These are phyloP conservation scores for Neolamprologus brichardi DNA, from an alignment of 2,113 vertebrate genomes.

Conservation along the genomic window DNA sequence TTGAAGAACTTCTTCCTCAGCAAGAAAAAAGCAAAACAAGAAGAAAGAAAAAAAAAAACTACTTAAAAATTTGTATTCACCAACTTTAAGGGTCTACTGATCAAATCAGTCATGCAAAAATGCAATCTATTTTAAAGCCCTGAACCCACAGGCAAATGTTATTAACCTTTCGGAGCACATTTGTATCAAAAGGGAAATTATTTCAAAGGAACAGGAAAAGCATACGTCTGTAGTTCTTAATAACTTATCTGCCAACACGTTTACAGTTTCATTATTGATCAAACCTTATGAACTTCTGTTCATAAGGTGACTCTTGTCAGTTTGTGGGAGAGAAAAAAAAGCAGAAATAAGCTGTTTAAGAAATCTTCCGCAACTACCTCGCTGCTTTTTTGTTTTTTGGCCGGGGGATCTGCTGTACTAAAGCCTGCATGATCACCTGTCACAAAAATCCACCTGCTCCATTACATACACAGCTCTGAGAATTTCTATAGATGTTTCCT, in stretches of 20 bases:
- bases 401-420: neutral
- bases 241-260: neutral
- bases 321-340: neutral
- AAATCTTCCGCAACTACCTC: neutral
- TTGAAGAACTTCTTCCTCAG: neutral
- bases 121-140: neutral
- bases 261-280: neutral
- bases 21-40: neutral
- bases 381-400: neutral
- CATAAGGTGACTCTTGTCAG: neutral
- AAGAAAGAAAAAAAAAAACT: neutral
- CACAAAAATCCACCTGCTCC: neutral
- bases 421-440: neutral
- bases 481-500: neutral
- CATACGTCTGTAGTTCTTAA: neutral
- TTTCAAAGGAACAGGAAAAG: neutral
- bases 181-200: neutral
- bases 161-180: neutral
- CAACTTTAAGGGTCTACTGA: neutral
- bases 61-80: neutral
- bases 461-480: neutral
- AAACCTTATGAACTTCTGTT: neutral
- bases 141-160: neutral
- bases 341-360: neutral
- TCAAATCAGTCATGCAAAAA: neutral